phyloP scores from a whole-genome alignment of 2,888 invertebrate species.

The Ceraclea dissimilis region DNA sequence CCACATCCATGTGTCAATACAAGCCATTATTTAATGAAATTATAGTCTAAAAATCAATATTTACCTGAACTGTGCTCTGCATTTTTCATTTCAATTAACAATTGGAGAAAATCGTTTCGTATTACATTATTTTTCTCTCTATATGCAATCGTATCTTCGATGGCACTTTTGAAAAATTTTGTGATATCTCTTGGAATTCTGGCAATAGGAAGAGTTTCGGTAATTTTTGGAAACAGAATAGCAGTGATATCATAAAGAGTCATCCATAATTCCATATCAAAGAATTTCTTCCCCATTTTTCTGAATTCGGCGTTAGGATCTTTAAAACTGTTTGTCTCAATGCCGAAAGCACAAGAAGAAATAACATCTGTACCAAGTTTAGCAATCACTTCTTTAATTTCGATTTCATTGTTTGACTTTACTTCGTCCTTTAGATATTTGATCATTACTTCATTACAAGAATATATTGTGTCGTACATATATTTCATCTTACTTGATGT shows the following conservation, averaged over 20 bases:
- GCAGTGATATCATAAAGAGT: neutral
- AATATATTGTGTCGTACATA: conserved; percentile 15
- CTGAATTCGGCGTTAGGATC: conserved; percentile 18
- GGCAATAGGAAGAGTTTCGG: neutral
- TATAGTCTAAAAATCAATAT: neutral
- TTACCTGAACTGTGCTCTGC: conserved; percentile 5
- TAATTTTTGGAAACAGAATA: neutral
- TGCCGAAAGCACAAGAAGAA: conserved; percentile 1
- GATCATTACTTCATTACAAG: conserved; percentile 6
- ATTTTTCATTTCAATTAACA: conserved; percentile 12
- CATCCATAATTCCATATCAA: neutral
- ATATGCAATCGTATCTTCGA: conserved; percentile 9
- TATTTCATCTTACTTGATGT: conserved; percentile 21
- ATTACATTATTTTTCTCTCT: conserved; percentile 3
- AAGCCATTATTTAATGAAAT: neutral
- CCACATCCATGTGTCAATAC: neutral
- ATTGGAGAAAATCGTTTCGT: conserved; percentile 12
- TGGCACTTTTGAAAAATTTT: conserved; percentile 1
- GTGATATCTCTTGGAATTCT: neutral
- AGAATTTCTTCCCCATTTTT: conserved; percentile 6
- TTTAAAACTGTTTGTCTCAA: conserved; percentile 11
- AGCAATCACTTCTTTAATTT: neutral
- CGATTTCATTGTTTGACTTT: neutral
- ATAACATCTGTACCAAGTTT: conserved; percentile 1
- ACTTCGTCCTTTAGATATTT: neutral